These are phyloP conservation scores for Clarias gariepinus DNA, from an alignment of 2,113 vertebrate species.

Conservation along the genomic window DNA sequence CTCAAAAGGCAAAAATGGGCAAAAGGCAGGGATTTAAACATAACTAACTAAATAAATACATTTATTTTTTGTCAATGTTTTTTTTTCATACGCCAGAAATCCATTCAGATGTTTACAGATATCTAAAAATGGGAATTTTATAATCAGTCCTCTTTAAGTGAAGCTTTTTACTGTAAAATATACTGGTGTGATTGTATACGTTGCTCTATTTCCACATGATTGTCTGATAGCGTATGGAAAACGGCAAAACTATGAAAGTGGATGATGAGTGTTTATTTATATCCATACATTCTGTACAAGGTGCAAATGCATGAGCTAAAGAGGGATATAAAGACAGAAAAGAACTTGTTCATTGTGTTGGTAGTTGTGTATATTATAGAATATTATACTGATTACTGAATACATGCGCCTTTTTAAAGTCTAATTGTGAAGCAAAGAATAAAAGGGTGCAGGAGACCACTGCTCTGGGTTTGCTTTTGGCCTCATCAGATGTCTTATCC, in stretches of 20 bases:
- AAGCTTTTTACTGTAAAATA: background rate
- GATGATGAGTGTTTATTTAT: background rate
- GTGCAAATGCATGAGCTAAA: background rate
- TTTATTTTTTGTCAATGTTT: too few relatives aligned
- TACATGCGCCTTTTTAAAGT: background rate
- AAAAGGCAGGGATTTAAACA: too few relatives aligned
- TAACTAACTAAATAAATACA: too few relatives aligned
- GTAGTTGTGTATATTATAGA: background rate
- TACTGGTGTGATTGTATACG: background rate
- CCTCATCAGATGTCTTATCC: constrained; percentile 3
- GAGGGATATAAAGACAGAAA: background rate
- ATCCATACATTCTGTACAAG: background rate
- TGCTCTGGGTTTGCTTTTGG: background rate
- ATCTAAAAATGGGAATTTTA: too few relatives aligned
- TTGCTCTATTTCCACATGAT: background rate
- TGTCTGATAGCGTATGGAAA: background rate
- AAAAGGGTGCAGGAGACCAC: background rate
- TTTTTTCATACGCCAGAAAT: too few relatives aligned
- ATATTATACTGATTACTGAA: background rate
- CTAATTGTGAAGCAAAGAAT: constrained; percentile 11
- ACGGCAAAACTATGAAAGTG: background rate
- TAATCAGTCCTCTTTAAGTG: background rate
- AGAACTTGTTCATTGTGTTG: background rate
- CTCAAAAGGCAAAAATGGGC: too few relatives aligned
- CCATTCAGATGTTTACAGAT: too few relatives aligned